phyloP scores from a whole-genome alignment of 2,888 invertebrate species.

The Scaptomyza parva region DNA sequence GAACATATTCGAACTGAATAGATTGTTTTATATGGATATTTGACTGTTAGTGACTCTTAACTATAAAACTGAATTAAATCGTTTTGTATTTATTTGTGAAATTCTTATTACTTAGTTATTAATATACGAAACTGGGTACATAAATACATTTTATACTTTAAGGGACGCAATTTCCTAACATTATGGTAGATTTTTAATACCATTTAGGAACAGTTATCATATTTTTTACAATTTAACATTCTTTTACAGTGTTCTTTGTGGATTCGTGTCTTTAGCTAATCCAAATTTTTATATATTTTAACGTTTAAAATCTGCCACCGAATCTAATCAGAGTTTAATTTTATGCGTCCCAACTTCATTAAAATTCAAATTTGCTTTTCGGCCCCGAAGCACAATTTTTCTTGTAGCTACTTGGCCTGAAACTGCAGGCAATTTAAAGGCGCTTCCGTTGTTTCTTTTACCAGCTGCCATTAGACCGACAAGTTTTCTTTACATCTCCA shows the following conservation, averaged over 20 bases:
- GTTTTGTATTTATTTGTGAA: too few relatives aligned
- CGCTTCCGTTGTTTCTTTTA: conserved; percentile 28
- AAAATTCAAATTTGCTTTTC: conserved; percentile 38
- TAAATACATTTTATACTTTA: too few relatives aligned
- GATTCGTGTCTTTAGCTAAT: neutral
- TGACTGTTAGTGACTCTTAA: too few relatives aligned
- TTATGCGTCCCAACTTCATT: conserved; percentile 25
- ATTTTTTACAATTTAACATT: neutral
- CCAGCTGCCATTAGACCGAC: conserved; percentile 17
- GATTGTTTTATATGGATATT: too few relatives aligned
- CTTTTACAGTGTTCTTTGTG: neutral
- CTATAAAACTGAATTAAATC: too few relatives aligned
- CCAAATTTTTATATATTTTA: neutral
- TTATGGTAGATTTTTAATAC: too few relatives aligned
- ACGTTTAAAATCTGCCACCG: conserved; percentile 17
- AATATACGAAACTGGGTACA: too few relatives aligned
- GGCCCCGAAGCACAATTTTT: neutral
- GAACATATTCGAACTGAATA: too few relatives aligned
- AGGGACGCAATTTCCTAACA: too few relatives aligned
- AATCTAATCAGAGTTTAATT: conserved; percentile 18
- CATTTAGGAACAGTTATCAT: neutral
- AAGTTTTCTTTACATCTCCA: conserved; percentile 25
- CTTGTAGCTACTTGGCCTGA: conserved; percentile 9
- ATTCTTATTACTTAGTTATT: too few relatives aligned
- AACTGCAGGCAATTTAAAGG: conserved; percentile 46